A percentile compares a stretch with the other conserved stretches of the same genome.
phyloP scores from a whole-genome alignment of 2,797 vertebrate genomes.

The Etheostoma nigrum region DNA sequence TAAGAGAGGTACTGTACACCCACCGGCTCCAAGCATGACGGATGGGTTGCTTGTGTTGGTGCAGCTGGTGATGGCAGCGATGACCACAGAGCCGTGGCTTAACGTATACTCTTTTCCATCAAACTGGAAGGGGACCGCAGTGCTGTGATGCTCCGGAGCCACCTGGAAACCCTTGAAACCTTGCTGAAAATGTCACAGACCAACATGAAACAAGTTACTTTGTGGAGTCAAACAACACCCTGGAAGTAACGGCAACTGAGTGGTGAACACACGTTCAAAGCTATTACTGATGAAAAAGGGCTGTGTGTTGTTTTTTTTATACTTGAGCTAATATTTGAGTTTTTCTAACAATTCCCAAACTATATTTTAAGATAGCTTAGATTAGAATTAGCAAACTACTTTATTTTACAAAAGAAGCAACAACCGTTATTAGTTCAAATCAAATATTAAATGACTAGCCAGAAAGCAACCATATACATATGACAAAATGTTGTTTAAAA shows the following conservation, averaged over 20 bases:
- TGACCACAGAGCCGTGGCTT: conserved; percentile 94
- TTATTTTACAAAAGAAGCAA: not conserved
- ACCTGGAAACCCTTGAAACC: conserved; percentile 98
- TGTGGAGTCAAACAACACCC: not conserved
- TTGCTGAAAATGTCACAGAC: conserved; percentile 84
- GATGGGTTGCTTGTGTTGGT: conserved; percentile 99
- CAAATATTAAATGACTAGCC: not conserved
- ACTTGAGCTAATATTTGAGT: not conserved
- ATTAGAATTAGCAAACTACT: not conserved
- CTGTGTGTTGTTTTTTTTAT: not conserved
- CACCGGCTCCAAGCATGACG: conserved; percentile 98
- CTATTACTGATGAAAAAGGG: not conserved
- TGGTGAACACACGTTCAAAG: not conserved
- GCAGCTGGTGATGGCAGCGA: conserved; percentile 98
- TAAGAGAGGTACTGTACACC: not conserved
- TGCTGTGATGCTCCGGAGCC: conserved; percentile 78
- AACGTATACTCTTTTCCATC: conserved; percentile 86
- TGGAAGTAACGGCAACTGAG: not conserved
- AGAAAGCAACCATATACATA: not conserved
- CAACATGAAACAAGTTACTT: conserved; percentile 2
- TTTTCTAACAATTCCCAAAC: not conserved
- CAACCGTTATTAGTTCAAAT: not conserved
- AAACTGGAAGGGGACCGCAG: conserved; percentile 86
- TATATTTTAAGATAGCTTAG: not conserved
- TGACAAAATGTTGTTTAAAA: not conserved